Percentiles rank a stretch among this genome's conserved stretches.
Conservation (phyloP, 2,888 invertebrate genomes). For the Cephus rjabovi region DNA sequence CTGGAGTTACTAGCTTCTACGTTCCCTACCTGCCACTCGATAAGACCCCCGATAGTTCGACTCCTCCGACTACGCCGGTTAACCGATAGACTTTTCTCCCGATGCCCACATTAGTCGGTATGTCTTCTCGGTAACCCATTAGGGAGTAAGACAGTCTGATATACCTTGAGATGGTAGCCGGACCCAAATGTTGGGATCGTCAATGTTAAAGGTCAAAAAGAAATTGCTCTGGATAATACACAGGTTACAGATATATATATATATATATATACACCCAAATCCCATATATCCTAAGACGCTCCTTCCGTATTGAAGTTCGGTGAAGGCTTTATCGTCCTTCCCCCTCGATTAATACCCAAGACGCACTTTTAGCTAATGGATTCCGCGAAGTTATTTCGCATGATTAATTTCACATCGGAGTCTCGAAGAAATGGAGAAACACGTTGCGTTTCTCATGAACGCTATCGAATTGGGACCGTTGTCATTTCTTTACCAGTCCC, state of each 20-base stretch:
- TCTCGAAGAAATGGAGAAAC: constrained; percentile 29
- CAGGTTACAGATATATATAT: too few species aligned
- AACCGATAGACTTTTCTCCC: background rate
- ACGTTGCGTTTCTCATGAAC: constrained; percentile 10
- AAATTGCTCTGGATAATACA: background rate
- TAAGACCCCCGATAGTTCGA: background rate
- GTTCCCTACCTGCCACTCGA: background rate
- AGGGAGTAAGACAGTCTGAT: background rate
- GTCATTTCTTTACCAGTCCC: constrained; percentile 7
- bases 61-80: background rate
- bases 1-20: background rate
- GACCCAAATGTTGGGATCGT: background rate
- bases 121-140: background rate
- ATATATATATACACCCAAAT: background rate
- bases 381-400: constrained; percentile 59
- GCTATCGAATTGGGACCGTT: constrained; percentile 2
- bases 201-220: background rate
- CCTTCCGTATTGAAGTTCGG: background rate
- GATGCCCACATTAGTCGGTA: background rate
- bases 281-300: background rate
- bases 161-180: background rate
- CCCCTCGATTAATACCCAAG: background rate
- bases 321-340: background rate
- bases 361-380: constrained; percentile 49
- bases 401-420: constrained; percentile 61